Base-by-base conservation (phyloP, 2,888 invertebrate species). In the Tenodera sinensis region DNA sequence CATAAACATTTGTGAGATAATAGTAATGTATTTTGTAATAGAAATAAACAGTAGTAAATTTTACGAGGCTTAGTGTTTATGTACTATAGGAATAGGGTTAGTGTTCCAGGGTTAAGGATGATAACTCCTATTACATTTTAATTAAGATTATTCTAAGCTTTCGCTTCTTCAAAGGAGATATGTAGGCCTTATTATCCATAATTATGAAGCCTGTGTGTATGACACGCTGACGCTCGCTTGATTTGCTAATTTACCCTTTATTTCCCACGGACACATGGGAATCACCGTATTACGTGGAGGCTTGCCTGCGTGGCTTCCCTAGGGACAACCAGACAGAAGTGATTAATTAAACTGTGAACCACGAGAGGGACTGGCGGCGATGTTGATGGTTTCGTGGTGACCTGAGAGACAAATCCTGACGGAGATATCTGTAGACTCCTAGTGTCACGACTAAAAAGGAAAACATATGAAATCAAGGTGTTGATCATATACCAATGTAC, bases 331-430 rank as follows among this genome's bases (percentile, higher is more conserved):
- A 71, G 81, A 30, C 71, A 86, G 86, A 86, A 81, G 86, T 86
- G 71, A 86, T 86, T 86, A 86, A 86, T 86, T 86, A 86, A 86
- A 86, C 86, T 81, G 28, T 81, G 71, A 54, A 30, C 86, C 81
- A 81, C 28, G 27, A 86, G 81, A 54, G 71, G 81, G 54, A 71
- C 54, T 81, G 54, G 47, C 42, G 6, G 25, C 28, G 85, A 85
- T 47, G 85, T 54, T 14, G 54, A 71, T 71, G 54, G 54, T 71
- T 71, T 20, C 54, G 25, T 71, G 54, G 54, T 71, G 54, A 8
- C 54, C 25, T 20, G 54, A 71, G 54, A 71, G 54, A 71, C 20
- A 71, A 71, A 71, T 71, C 8, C 54, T 71, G 20, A 20, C 54
- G 15, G 25, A 71, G 20, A 71, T 71, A 71, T 71, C 54, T 71